Base-by-base conservation (phyloP, 2,797 vertebrate species). In the Platyrinchus mystaceus region DNA sequence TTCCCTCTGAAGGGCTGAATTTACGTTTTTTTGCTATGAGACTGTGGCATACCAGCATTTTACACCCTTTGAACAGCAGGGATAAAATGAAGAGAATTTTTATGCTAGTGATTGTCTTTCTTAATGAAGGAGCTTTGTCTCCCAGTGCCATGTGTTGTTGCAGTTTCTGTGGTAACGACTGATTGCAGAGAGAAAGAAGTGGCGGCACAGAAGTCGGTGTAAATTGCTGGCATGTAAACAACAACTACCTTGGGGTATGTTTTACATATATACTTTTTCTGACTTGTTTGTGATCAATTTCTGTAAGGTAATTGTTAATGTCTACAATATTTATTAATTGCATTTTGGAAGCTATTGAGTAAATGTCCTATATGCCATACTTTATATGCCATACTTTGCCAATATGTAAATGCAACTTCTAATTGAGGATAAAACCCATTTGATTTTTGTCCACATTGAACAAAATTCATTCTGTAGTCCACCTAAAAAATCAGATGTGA, bases 121-220 rank as follows among this genome's bases (percentile, higher is more conserved):
- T 88, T 95, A 89, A 90, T 84, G 88, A 95, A 94, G 87, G 59
- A 94, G 68, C 46, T 87, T 71, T 89, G 74, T 81, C 80, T 81
- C 36, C 58, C 9, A 8, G 63, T 58, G 49, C 68, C 3, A 19
- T 10, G 85, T 91, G 92, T 70, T 79, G 73, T 70, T 94, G 92
- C 92, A 62, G 94, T 97, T 97, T 96, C 97, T 96, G 96, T 97
- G 93, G 97, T 88, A 96, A 97, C 84, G 0, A 79, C 81, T 62
- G 82, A 79, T 83, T 92, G 80, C 83, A 76, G 3, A 49, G 56
- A 60, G 81, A 75, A 85, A 60, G 70, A 64, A 59, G 44, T 21
- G 41, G 82, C 19, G 7, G 76, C 90, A 67, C 20, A 60, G 81
- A 63, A 93, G 68, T 39, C 75, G 34, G 73, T 90, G 93, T 87